Conservation (phyloP, 2,888 invertebrate species). For the Crematogaster levior region DNA sequence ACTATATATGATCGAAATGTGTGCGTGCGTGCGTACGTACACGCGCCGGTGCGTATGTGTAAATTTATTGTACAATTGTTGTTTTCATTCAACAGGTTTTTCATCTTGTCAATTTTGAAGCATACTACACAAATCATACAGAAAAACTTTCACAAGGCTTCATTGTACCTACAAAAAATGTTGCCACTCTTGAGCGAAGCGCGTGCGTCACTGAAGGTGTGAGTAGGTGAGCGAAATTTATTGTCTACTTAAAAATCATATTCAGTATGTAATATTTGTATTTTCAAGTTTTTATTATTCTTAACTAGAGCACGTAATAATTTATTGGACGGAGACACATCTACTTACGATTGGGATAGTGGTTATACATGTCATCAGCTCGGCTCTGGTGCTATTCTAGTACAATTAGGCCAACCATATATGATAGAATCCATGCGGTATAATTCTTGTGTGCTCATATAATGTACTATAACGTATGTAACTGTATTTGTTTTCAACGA, state of each 20-base stretch:
- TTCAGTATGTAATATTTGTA: background rate
- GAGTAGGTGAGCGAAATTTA: constrained; percentile 86
- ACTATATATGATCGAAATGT: too few relatives aligned
- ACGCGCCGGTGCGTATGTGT: background rate
- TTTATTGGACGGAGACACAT: constrained; percentile 97
- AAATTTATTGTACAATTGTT: background rate
- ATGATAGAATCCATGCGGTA: constrained; percentile 94
- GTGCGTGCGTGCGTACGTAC: background rate
- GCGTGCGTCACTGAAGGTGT: constrained; percentile 99
- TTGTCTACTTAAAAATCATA: background rate
- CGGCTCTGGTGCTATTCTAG: constrained; percentile 96
- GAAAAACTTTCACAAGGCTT: constrained; percentile 92
- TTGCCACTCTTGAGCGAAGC: constrained; percentile 95
- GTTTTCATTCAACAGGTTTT: constrained; percentile 88
- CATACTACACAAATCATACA: constrained; percentile 92
- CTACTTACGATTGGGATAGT: constrained; percentile 99
- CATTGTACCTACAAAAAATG: constrained; percentile 94
- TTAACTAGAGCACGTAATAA: constrained; percentile 94
- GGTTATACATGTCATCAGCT: constrained; percentile 99
- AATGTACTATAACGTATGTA: background rate
- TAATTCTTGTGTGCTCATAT: constrained; percentile 2
- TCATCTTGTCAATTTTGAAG: constrained; percentile 97
- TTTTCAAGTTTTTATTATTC: constrained; percentile 4
- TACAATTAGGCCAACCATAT: constrained; percentile 98
- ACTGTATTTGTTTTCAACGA: constrained; percentile 12